Evolutionary conservation across 2,113 vertebrate species (phyloP).

Genomic region (Cebus imitator): DNA sequence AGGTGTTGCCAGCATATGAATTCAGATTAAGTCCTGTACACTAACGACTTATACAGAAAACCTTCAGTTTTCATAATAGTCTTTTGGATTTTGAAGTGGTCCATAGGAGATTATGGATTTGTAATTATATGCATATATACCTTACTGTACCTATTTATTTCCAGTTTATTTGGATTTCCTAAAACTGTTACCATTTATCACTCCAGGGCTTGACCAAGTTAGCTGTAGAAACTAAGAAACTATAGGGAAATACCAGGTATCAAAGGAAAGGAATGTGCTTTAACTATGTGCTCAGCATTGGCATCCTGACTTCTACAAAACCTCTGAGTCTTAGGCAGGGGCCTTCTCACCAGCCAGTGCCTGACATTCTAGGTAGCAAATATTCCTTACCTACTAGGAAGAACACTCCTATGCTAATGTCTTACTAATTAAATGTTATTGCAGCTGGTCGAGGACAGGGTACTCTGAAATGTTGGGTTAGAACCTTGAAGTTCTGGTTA

Average conservation of each 20-base stretch:
- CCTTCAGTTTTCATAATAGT: neutral
- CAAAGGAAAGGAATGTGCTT: neutral
- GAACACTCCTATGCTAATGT: neutral
- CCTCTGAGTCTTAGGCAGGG: neutral
- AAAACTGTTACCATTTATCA: neutral
- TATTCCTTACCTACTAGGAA: neutral
- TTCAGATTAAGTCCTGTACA: neutral
- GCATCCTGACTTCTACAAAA: neutral
- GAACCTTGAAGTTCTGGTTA: neutral
- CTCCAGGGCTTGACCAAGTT: neutral
- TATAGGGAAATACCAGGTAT: neutral
- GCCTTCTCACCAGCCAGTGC: neutral
- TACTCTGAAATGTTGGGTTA: neutral
- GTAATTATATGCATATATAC: neutral
- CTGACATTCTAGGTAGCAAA: neutral
- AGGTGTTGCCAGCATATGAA: neutral
- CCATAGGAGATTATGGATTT: neutral
- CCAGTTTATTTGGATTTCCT: slow-evolving; percentile 2
- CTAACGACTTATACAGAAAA: neutral
- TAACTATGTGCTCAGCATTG: neutral
- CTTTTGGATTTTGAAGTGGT: neutral
- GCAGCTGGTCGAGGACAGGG: too few relatives aligned
- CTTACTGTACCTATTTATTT: neutral
- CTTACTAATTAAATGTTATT: neutral
- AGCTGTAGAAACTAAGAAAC: neutral